Conservation (phyloP, 2,888 invertebrate species). For the Quadriops clusia region DNA sequence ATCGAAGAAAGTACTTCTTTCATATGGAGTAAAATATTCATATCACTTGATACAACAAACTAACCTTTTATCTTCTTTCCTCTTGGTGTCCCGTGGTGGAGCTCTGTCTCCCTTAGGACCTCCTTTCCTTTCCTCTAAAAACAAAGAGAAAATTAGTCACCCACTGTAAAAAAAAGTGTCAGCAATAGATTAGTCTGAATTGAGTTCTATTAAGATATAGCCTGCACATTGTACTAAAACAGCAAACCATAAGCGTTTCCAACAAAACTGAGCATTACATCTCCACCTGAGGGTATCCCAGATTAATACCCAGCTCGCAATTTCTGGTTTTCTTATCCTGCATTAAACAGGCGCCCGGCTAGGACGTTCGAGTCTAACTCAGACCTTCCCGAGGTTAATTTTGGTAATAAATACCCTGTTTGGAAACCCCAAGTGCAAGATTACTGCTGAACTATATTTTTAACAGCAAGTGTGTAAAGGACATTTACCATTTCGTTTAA, state of each 20-base stretch:
- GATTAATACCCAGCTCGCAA: slow-evolving; percentile 39
- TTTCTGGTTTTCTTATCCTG: slow-evolving; percentile 67
- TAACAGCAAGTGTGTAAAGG: slow-evolving; percentile 6
- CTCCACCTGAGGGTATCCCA: slow-evolving; percentile 37
- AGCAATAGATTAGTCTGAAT: slow-evolving; percentile 78
- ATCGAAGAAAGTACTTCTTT: too few relatives aligned
- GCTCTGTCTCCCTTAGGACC: slow-evolving; percentile 9
- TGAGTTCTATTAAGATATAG: slow-evolving; percentile 56
- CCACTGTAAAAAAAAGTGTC: slow-evolving; percentile 28
- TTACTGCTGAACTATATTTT: slow-evolving; percentile 49
- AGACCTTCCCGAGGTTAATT: slow-evolving; percentile 67
- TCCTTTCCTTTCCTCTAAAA: slow-evolving; percentile 13
- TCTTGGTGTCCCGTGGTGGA: slow-evolving; percentile 10
- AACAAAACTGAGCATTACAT: slow-evolving; percentile 23
- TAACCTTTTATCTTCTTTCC: slow-evolving; percentile 10
- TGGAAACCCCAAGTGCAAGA: slow-evolving; percentile 64
- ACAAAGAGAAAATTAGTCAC: slow-evolving; percentile 13
- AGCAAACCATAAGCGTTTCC: slow-evolving; percentile 56
- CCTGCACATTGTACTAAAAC: slow-evolving; percentile 69
- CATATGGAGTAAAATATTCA: too few relatives aligned
- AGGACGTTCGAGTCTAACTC: slow-evolving; percentile 58
- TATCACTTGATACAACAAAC: background rate
- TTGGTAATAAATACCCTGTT: slow-evolving; percentile 48
- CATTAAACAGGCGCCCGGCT: slow-evolving; percentile 56
- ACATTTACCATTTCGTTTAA: too few relatives aligned